These are phyloP conservation scores for Tylochromis polylepis DNA, from an alignment of 2,113 vertebrate species.

Conservation along the genomic window DNA sequence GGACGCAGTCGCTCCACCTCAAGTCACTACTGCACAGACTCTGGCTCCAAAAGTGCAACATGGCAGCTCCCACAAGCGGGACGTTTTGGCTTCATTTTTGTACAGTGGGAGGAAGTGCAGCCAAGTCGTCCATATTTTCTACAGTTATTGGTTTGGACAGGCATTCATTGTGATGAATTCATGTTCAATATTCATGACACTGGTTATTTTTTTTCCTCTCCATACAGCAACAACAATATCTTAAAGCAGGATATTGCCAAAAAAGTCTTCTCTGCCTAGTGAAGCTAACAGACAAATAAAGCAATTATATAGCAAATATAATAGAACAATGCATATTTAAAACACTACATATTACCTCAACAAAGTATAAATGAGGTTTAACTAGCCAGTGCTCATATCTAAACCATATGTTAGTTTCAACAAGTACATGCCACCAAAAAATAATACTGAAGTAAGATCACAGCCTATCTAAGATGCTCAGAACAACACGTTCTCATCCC, in stretches of 20 bases:
- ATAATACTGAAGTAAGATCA: not conserved
- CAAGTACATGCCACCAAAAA: not conserved
- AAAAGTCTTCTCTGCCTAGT: not conserved
- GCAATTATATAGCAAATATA: not conserved
- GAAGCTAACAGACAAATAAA: not conserved
- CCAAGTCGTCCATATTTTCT: too few relatives aligned
- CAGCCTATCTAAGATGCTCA: not conserved
- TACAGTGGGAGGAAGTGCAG: too few relatives aligned
- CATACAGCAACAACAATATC: not conserved
- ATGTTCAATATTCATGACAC: not conserved
- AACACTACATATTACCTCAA: not conserved
- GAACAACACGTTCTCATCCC: too few relatives aligned
- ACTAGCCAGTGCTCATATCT: not conserved
- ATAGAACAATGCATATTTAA: not conserved
- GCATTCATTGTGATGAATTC: not conserved
- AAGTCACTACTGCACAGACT: too few relatives aligned
- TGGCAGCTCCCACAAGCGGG: too few relatives aligned
- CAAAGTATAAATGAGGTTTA: not conserved
- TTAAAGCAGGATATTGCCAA: not conserved
- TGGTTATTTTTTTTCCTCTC: not conserved
- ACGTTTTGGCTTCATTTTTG: too few relatives aligned
- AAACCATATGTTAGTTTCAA: not conserved
- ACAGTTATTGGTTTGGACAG: too few relatives aligned
- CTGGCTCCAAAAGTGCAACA: too few relatives aligned
- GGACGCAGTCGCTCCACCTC: too few relatives aligned